Base-by-base conservation (phyloP, 2,888 invertebrate genomes). In the Leptura quadrifasciata region DNA sequence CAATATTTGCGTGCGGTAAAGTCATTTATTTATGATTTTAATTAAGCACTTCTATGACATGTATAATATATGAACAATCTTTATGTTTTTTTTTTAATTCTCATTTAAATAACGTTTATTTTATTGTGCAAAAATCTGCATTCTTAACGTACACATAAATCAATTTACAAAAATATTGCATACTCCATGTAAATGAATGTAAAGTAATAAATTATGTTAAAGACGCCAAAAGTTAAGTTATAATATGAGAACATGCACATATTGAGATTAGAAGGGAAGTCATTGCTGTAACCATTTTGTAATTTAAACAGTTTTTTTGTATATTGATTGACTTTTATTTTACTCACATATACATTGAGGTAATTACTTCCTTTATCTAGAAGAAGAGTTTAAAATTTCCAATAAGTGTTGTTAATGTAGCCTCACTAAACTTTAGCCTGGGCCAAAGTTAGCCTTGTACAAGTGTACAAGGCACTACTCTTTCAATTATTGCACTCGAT, bases 21-120 rank as follows among this genome's bases (percentile, higher is more conserved):
- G 81, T 80, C 83, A 83, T 85, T 85, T 84, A 83, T 85, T 83
- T 83, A 84, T 83, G 76, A 80, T 83, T 85, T 84, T 85, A 85
- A 85, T 85, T 85, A 85, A 84, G 81, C 77, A 79, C 79, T 79
- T 80, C 80, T 79, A 80, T 78, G 79, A 79, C 79, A 80, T 81
- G 81, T 79, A 81, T 83, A 82, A 82, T 83, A 77, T 81, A 75
- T 76, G 75, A 65, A 75, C 60, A 70, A 75, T 73, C 72, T 70
- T 76, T 70, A 39, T 20, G 58, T 58, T 60, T 65, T 72, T 75
- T 78, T 78, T 71, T 71, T 47, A 68, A 71, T 57, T 73, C 47
- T 75, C 72, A 70, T 76, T 79, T 74, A 75, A 71, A 76, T 76
- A 76, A 74, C 75, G 78, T 76, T 78, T 72, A 74, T 78, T 57